These are phyloP conservation scores for Dryobotodes eremita DNA, from an alignment of 2,888 invertebrate species.

Conservation along the genomic window DNA sequence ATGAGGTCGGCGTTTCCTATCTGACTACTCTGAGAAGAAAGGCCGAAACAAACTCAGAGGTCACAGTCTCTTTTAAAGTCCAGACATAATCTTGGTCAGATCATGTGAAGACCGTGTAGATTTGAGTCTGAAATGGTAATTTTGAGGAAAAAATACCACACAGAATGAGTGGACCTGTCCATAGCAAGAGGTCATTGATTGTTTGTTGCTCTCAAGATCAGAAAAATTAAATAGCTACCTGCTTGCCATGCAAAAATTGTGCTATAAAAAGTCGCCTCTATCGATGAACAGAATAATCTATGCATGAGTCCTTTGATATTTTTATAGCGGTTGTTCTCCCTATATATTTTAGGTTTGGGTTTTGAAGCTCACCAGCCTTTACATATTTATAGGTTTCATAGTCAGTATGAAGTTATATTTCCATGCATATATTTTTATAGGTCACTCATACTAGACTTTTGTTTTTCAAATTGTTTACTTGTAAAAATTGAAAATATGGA, in stretches of 20 bases:
- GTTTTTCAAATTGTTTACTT: background rate
- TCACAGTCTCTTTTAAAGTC: no score
- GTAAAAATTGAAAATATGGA: background rate
- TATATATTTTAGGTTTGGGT: constrained; percentile 39
- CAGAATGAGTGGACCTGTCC: no score
- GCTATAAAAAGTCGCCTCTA: constrained; percentile 39
- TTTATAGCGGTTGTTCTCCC: constrained; percentile 44
- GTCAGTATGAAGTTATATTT: constrained; percentile 16
- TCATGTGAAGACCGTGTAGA: no score
- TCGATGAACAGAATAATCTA: constrained; percentile 55
- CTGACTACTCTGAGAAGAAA: no score
- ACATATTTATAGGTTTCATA: constrained; percentile 42
- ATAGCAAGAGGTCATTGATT: background rate
- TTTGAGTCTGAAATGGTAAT: no score
- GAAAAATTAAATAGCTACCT: constrained; percentile 46
- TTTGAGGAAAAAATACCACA: no score
- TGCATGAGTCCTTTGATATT: constrained; percentile 61
- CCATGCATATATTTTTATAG: constrained; percentile 17
- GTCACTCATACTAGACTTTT: background rate
- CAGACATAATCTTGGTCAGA: no score
- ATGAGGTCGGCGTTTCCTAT: no score
- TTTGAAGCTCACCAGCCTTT: constrained; percentile 34
- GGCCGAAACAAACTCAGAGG: no score
- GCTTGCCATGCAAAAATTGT: constrained; percentile 27
- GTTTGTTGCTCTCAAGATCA: constrained; percentile 31